A percentile compares a stretch with the other conserved stretches of the same genome.
phyloP scores from a whole-genome alignment of 2,797 vertebrate genomes.

The Psittacula echo region DNA sequence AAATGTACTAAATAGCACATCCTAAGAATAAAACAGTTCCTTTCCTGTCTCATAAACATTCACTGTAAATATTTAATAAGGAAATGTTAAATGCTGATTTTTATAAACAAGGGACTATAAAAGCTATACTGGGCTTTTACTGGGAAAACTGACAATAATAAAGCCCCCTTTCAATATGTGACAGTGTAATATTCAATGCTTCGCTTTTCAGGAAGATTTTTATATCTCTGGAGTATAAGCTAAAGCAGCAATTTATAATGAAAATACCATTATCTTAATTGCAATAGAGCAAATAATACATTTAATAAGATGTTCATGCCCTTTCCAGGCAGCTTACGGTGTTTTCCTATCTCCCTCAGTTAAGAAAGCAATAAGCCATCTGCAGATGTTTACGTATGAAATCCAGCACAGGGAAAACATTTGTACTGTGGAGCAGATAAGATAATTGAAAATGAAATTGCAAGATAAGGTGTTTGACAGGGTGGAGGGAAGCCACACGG shows the following conservation, averaged over 20 bases:
- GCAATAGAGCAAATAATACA: neutral
- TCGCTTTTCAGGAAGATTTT: neutral
- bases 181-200: neutral
- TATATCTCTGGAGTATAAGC: neutral
- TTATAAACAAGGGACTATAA: neutral
- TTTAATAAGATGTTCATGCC: neutral
- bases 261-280: conserved; percentile 15
- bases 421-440: conserved; percentile 19
- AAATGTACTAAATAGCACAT: neutral
- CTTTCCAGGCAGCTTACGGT: neutral
- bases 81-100: neutral
- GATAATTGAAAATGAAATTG: conserved; percentile 48
- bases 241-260: conserved; percentile 1
- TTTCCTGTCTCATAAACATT: neutral
- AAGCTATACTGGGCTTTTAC: neutral
- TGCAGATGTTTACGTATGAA: conserved; percentile 53
- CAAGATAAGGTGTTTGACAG: conserved; percentile 48
- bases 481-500: conserved; percentile 20
- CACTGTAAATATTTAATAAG: neutral
- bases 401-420: conserved; percentile 43
- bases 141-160: neutral
- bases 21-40: neutral
- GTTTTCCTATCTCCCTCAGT: neutral
- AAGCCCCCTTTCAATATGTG: neutral
- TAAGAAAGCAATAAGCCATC: conserved; percentile 38